Evolutionary conservation across 2,888 invertebrate genomes (phyloP), one percentile per base, ranked within the genome.

Genomic region (Lagria hirta): DNA sequence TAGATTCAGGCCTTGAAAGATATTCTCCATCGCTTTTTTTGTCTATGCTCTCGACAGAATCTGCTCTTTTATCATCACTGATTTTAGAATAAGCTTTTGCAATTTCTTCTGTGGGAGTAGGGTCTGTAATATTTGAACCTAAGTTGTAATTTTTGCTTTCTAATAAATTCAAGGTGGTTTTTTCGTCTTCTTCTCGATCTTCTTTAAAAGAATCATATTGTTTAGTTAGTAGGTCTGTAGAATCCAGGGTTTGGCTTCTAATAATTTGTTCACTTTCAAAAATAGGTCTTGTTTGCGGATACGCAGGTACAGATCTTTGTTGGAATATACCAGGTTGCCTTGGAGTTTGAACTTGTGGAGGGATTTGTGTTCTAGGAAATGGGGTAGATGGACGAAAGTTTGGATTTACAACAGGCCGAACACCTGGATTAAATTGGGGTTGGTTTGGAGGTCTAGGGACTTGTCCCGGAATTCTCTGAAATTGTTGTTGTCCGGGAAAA

Each of bases 101-200:
- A 52, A 78, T 79, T 49, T 75, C 74, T 47, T 66, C 48, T 59
- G 73, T 73, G 30, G 73, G 62, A 16, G 73, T 72, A 6, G 51
- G 41, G 47, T 75, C 68, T 11, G 74, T 74, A 23, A 75, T 72
- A 52, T 76, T 75, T 16, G 75, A 75, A 41, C 75, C 73, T 52
- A 78, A 74, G 54, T 77, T 79, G 49, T 68, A 77, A 57, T 77
- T 78, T 61, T 78, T 73, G 16, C 73, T 74, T 66, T 78, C 77
- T 51, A 72, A 68, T 52, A 73, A 64, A 46, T 73, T 73, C 49
- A 74, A 62, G 49, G 72, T 51, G 49, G 63, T 54, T 35, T 32
- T 44, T 20, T 27, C 33, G 20, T 12, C 17, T 41, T 51, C 58
- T 17, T 49, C 49, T 26, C 46, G 30, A 70, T 73, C 51, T 49